Base-by-base conservation (phyloP, 1,140 invertebrate species). In the Limonius californicus region DNA sequence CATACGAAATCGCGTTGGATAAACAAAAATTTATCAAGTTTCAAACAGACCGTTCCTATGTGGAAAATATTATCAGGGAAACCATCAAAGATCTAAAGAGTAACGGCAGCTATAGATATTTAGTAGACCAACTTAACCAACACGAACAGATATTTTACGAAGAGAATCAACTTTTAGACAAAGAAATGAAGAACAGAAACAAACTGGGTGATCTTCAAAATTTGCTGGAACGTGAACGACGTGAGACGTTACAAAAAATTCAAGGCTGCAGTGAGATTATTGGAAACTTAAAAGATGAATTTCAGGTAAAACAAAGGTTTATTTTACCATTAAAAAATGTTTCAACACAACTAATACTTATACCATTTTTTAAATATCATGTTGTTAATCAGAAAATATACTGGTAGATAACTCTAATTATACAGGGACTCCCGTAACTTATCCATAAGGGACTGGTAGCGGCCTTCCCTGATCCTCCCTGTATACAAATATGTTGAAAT, bases 201-300 rank as follows among this genome's bases (percentile, higher is more conserved):
- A 55, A 45, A 61, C 45, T 14, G 14, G 32, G n/a, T 21, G 47
- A 61, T 15, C 64, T 42, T 12, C 23, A 21, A 59, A 59, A 15
- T 64, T 11, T 8, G 9, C 19, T 57, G 27, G n/a, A 39, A 15
- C 7, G 12, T n/a, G 18, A 18, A 21, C 35, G 4, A 21, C 12
- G 20, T n/a, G 55, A 42, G 16, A 16, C n/a, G 1, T 6, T 35
- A 16, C 7, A 8, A 32, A 15, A 57, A 50, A 11, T 54, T 11
- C 18, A 55, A 42, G 35, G 63, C 39, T 54, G 32, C 18, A 65
- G 63, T 53, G 55, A 47, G 8, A 23, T 68, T 30, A 65, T 72
- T 16, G 72, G 72, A 20, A 62, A 58, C 43, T 53, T 73, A 43
- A 73, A 73, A 63, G 72, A 73, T 59, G 53, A 67, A 61, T 68